Conservation (phyloP, 1,140 invertebrate species). For the Lordiphosa stackelbergi region DNA sequence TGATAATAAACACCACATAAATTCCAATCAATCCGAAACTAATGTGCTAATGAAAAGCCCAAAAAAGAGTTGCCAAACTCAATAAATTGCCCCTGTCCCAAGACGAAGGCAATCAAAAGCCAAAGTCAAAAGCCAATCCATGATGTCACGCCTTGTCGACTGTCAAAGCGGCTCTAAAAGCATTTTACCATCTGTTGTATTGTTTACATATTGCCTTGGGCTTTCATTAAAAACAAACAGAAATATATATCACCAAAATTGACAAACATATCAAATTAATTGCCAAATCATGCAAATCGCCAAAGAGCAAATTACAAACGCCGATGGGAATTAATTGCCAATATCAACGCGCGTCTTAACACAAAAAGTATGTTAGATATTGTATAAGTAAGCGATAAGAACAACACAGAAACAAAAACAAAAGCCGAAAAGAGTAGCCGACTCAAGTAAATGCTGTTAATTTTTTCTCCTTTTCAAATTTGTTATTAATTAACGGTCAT, state of each 20-base stretch:
- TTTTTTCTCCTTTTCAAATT: slow-evolving; percentile 16
- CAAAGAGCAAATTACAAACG: slow-evolving; percentile 19
- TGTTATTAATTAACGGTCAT: slow-evolving; percentile 23
- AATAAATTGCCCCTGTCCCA: neutral
- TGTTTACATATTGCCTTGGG: slow-evolving; percentile 23
- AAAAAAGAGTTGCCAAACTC: slow-evolving; percentile 17
- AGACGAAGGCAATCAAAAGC: slow-evolving; percentile 8
- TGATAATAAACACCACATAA: slow-evolving; percentile 20
- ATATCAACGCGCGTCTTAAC: slow-evolving; percentile 14
- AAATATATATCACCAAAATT: slow-evolving; percentile 24
- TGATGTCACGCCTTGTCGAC: slow-evolving; percentile 17
- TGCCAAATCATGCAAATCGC: slow-evolving; percentile 23
- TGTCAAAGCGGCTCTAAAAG: slow-evolving; percentile 14
- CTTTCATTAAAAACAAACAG: slow-evolving; percentile 16
- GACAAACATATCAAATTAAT: slow-evolving; percentile 22
- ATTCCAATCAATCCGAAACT: slow-evolving; percentile 20
- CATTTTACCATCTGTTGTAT: slow-evolving; percentile 12
- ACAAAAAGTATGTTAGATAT: slow-evolving; percentile 15
- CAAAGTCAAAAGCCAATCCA: slow-evolving; percentile 12
- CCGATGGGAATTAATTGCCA: slow-evolving; percentile 16
- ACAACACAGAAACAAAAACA: too few species aligned
- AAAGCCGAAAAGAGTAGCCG: slow-evolving; percentile 1
- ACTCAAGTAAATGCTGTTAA: slow-evolving; percentile 10
- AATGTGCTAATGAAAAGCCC: slow-evolving; percentile 14
- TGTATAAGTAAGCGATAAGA: slow-evolving; percentile 2